Evolutionary conservation across 2,888 invertebrate genomes (phyloP).

Genomic region (Tetranychus piercei): DNA sequence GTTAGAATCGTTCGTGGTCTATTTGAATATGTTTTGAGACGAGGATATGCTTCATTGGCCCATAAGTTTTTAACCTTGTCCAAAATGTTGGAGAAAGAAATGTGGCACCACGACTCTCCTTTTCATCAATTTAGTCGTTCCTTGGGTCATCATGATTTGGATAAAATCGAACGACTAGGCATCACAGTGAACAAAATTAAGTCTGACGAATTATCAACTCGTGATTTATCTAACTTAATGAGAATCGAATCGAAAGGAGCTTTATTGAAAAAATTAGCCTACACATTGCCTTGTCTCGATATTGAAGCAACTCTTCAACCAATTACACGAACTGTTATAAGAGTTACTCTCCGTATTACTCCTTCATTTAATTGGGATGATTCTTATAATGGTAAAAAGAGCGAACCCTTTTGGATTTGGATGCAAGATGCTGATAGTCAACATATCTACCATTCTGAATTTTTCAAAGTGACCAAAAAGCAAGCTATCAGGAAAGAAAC

Average conservation of each 20-base stretch:
- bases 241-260: conserved; percentile 55
- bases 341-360: conserved; percentile 57
- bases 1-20: conserved; percentile 72
- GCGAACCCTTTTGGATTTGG: conserved; percentile 92
- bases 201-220: conserved; percentile 53
- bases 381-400: conserved; percentile 62
- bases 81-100: conserved; percentile 77
- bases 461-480: conserved; percentile 61
- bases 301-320: conserved; percentile 74
- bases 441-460: conserved; percentile 86
- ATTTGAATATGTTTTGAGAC: conserved; percentile 76
- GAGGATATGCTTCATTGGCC: conserved; percentile 74
- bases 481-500: conserved; percentile 53
- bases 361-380: conserved; percentile 69
- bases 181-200: conserved; percentile 55
- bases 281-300: conserved; percentile 63
- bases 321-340: conserved; percentile 74
- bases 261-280: conserved; percentile 59
- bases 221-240: conserved; percentile 55
- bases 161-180: conserved; percentile 53
- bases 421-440: conserved; percentile 84
- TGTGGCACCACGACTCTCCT: conserved; percentile 71
- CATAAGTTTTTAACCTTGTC: conserved; percentile 63
- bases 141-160: conserved; percentile 38
- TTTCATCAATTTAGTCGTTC: conserved; percentile 53